Evolutionary conservation across 1,140 invertebrate species (phyloP), one percentile per base, ranked within the genome.

Genomic region (Venturia canescens): DNA sequence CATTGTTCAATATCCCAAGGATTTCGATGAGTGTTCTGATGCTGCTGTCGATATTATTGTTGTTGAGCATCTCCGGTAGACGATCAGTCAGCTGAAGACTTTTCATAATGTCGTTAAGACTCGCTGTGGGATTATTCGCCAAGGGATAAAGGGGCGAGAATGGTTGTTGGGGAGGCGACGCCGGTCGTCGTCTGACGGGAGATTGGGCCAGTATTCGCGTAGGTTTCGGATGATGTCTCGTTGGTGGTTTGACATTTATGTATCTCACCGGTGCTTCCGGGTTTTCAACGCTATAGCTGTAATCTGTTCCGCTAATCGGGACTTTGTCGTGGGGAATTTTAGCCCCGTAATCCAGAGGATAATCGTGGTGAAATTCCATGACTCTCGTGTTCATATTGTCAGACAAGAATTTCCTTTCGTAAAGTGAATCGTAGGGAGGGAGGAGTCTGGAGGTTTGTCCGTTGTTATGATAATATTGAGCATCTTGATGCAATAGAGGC

Each of bases 11-110:
- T 57, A 94, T 93, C 71, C 94, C 94, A 3, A 96, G 86, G 48
- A 96, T 96, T 85, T 95, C 94, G 13, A 96, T 93, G 21, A 97
- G 89, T 0, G 96, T 96, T 86, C 94, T 94, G 38, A 97, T 96
- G 60, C 95, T 96, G 57, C 94, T 94, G 79, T 96, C 95, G 31
- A 97, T 94, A 84, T 97, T 97, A 78, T 96, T 94, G 48, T 93
- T 93, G 29, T 94, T 96, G 3, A 97, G 91, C 15, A 93, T 94
- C 82, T 96, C 94, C 0, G 96, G 96, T 69, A 97, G 89, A 44
- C 94, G 94, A 89, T 96, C 96, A 80, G 94, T 94, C 5, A 95
- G 90, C 84, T 96, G 95, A 5, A 96, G 90, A 60, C 95, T 94
- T 44, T 92, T 91, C 9, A 90, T 78, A 74, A 92, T 90, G 38